Base-by-base conservation (phyloP, 2,888 invertebrate species). In the Pelosia muscerda region DNA sequence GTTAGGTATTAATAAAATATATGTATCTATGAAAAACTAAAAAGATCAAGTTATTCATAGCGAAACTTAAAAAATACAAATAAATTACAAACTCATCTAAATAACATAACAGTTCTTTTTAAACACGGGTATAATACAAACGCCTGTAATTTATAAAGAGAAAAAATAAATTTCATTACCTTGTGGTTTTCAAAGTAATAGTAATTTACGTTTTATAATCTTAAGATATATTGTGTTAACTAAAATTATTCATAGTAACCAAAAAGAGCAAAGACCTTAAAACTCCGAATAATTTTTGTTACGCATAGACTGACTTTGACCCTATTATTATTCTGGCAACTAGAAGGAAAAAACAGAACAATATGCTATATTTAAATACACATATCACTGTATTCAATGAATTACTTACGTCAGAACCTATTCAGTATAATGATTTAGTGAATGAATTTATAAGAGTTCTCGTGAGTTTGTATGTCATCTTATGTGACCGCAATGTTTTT, bases 381-480 rank as follows among this genome's bases (percentile, higher is more conserved):
- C 25, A 55, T 49, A 64, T 38, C 26, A 42, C 26, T n/a, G 26
- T 58, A 49, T 61, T 63, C 63, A 66, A 63, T 69, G 55, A 66
- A 65, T 15, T 26, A 42, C 53, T 66, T 63, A 66, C 69, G 69
- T 69, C 69, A 53, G 10, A 26, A 25, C 53, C 49, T 28, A 38
- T 55, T 58, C 23, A 59, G 26, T 59, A 11, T 23, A 59, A 25
- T 25, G 38, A 42, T 66, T 68, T 74, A 49, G 49, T 65, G n/a
- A 42, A 38, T 74, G 66, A 80, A 63, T 57, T 65, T 74, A 28
- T 62, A 66, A 25, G 22, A 71, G 60, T 80, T 81, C 81, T 66
- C 42, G 61, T 65, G 60, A 78, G 58, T 71, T 62, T 55, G 22
- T 65, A 74, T 62, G 71, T 74, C 71, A 80, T 74, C 56, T 64